Percentiles rank a stretch among this genome's conserved stretches.
These are phyloP conservation scores for Atta colombica DNA, from an alignment of 1,140 invertebrate genomes.

Conservation along the genomic window DNA sequence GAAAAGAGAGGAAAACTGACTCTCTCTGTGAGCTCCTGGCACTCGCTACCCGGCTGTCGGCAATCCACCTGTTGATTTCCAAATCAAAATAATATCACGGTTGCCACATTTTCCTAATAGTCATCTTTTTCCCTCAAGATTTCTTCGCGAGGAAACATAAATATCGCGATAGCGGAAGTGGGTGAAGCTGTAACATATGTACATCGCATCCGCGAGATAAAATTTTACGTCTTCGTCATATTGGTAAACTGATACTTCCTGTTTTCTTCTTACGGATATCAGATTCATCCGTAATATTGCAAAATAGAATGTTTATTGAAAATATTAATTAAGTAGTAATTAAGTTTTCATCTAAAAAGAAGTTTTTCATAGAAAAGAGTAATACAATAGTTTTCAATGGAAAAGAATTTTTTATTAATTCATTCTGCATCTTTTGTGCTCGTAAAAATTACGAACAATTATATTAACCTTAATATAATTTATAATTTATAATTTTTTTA, in stretches of 20 bases:
- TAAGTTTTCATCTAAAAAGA: background rate
- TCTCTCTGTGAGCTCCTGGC: slow-evolving; percentile 58
- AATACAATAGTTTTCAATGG: background rate
- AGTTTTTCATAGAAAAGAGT: background rate
- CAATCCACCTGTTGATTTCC: slow-evolving; percentile 81
- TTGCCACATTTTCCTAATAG: slow-evolving; percentile 47
- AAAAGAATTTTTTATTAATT: background rate
- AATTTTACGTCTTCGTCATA: background rate
- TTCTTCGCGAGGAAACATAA: slow-evolving; percentile 47
- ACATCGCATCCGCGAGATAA: background rate
- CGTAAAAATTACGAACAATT: background rate
- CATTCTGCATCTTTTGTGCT: background rate
- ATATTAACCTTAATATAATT: background rate
- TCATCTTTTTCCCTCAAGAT: background rate
- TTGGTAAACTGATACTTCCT: background rate
- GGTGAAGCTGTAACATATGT: background rate
- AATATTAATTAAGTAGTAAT: slow-evolving; percentile 11
- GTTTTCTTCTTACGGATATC: background rate
- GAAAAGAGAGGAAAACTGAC: slow-evolving; percentile 61
- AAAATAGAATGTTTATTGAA: background rate
- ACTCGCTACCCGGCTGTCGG: slow-evolving; percentile 82
- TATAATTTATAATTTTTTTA: background rate
- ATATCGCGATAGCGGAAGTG: background rate
- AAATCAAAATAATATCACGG: slow-evolving; percentile 82
- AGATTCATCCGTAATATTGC: background rate